These are phyloP conservation scores for Sebastolobus altivelis DNA, from an alignment of 2,797 vertebrate species.

Conservation along the genomic window DNA sequence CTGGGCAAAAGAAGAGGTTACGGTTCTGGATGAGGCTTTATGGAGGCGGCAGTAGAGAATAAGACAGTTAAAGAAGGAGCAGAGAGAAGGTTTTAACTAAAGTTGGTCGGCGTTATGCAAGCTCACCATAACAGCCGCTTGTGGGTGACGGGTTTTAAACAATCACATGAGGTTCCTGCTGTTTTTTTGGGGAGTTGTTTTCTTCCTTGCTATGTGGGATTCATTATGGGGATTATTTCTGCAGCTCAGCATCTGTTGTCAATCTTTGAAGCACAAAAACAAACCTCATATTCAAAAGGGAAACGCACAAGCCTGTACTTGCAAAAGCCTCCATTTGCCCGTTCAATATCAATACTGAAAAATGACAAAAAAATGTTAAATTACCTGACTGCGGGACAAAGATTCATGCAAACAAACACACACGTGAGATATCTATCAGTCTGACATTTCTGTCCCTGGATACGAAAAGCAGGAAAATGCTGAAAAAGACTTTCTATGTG, in stretches of 20 bases:
- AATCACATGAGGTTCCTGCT: background rate
- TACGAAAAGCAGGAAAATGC: slow-evolving; percentile 8
- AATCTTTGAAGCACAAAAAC: slow-evolving; percentile 12
- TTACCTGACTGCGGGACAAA: background rate
- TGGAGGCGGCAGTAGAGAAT: background rate
- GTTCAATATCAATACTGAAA: background rate
- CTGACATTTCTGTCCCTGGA: background rate
- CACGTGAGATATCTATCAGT: background rate
- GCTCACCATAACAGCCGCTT: background rate
- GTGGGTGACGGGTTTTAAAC: background rate
- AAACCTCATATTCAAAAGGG: background rate
- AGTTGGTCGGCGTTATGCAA: slow-evolving; percentile 10
- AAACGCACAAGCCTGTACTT: background rate
- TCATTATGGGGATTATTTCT: slow-evolving; percentile 21
- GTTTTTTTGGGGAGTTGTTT: background rate
- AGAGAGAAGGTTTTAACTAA: background rate
- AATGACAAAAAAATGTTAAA: background rate
- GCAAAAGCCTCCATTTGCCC: background rate
- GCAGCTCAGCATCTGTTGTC: slow-evolving; percentile 35
- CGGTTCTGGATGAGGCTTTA: background rate
- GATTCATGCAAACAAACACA: background rate
- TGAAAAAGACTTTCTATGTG: slow-evolving; percentile 1
- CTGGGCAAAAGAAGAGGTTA: background rate
- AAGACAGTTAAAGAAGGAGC: background rate
- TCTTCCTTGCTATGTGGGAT: background rate